These are phyloP conservation scores for Tetramorium parvispinum DNA, from an alignment of 1,140 invertebrate species.

Conservation along the genomic window DNA sequence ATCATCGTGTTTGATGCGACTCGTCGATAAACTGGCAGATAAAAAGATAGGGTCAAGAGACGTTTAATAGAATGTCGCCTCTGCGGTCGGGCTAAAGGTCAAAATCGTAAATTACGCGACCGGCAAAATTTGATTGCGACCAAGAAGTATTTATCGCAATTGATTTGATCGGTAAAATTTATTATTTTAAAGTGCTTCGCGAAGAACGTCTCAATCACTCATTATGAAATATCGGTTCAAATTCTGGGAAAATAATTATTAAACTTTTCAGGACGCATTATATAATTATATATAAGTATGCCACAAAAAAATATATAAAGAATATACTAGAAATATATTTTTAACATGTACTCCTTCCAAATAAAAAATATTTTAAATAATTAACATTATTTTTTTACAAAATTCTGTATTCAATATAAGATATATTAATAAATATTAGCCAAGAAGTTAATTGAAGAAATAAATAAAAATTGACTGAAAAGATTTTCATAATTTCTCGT, in stretches of 20 bases:
- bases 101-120: conserved; percentile 22
- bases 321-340: background rate
- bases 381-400: background rate
- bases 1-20: conserved; percentile 5
- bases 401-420: background rate
- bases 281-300: background rate
- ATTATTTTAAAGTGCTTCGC: background rate
- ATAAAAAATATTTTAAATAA: background rate
- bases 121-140: background rate
- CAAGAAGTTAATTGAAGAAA: background rate
- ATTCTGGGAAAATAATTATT: background rate
- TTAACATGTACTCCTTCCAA: background rate
- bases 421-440: background rate
- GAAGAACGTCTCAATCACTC: background rate
- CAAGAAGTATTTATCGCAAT: background rate
- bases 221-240: background rate
- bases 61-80: conserved; percentile 29
- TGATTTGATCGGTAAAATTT: conserved; percentile 2
- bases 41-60: conserved; percentile 35
- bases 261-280: background rate
- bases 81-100: background rate
- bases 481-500: background rate
- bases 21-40: conserved; percentile 39
- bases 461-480: background rate
- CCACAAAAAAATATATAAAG: background rate